These are phyloP conservation scores for Erannis defoliaria DNA, from an alignment of 2,888 invertebrate genomes.

Conservation along the genomic window DNA sequence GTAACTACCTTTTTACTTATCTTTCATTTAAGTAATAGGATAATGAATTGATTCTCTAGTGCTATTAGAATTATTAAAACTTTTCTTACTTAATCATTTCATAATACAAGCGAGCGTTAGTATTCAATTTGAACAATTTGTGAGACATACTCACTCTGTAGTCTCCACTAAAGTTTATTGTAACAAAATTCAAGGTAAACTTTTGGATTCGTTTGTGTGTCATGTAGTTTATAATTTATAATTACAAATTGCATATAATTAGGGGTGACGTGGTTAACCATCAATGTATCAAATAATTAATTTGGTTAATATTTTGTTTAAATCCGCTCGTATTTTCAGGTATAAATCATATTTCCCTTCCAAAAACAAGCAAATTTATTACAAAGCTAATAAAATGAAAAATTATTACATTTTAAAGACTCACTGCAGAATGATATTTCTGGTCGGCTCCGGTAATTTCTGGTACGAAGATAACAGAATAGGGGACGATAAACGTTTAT, in stretches of 20 bases:
- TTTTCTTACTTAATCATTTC: constrained; percentile 25
- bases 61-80: constrained; percentile 35
- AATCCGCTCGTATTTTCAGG: constrained; percentile 12
- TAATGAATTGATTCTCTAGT: constrained; percentile 11
- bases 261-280: background rate
- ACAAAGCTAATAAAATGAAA: constrained; percentile 59
- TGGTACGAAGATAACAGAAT: constrained; percentile 69
- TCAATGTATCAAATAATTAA: background rate
- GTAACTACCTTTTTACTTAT: too few species aligned
- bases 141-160: background rate
- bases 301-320: background rate
- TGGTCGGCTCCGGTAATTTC: constrained; percentile 73
- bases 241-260: background rate
- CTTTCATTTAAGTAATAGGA: too few species aligned
- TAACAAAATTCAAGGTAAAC: background rate
- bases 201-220: background rate
- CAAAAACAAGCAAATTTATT: background rate
- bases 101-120: constrained; percentile 27
- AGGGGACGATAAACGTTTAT: constrained; percentile 62
- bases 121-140: constrained; percentile 23
- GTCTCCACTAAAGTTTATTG: background rate
- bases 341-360: background rate
- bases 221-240: background rate
- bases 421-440: constrained; percentile 64
- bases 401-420: constrained; percentile 67